Percentiles rank a stretch among this genome's conserved stretches.
Conservation (phyloP, 2,797 vertebrate species). For the Fundulus diaphanus region DNA sequence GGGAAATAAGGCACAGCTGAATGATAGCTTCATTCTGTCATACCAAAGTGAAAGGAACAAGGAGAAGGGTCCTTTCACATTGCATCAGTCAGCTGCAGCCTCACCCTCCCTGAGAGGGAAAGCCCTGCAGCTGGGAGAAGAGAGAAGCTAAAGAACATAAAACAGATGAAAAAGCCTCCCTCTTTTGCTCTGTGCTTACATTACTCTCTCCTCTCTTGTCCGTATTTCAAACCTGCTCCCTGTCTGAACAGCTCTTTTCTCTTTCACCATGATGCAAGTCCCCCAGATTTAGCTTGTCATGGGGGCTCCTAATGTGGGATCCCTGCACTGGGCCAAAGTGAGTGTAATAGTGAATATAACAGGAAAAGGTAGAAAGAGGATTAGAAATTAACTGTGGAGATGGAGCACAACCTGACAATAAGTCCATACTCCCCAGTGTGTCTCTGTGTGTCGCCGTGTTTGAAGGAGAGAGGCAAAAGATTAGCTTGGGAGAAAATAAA, state of each 20-base stretch:
- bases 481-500: conserved; percentile 52
- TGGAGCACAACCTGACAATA: conserved; percentile 67
- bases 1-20: conserved; percentile 45
- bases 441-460: conserved; percentile 57
- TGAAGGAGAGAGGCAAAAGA: conserved; percentile 58
- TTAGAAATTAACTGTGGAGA: conserved; percentile 70
- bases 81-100: conserved; percentile 69
- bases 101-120: conserved; percentile 49
- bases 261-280: conserved; percentile 19
- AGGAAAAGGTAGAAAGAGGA: conserved; percentile 54
- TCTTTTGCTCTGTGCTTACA: conserved; percentile 27
- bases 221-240: conserved; percentile 33
- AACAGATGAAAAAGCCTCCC: conserved; percentile 14
- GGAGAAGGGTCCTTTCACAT: conserved; percentile 68
- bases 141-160: conserved; percentile 31
- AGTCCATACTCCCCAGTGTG: conserved; percentile 62
- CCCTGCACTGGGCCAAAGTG: conserved; percentile 25
- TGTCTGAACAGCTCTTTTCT: conserved; percentile 16
- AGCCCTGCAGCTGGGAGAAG: conserved; percentile 35
- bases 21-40: conserved; percentile 65
- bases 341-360: conserved; percentile 18
- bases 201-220: conserved; percentile 42
- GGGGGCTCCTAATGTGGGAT: conserved; percentile 27
- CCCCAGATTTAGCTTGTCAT: conserved; percentile 31
- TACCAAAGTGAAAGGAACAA: conserved; percentile 68